Percentiles rank a stretch among this genome's conserved stretches.
Conservation (phyloP, 2,797 vertebrate species). For the Rhabdomys pumilio region DNA sequence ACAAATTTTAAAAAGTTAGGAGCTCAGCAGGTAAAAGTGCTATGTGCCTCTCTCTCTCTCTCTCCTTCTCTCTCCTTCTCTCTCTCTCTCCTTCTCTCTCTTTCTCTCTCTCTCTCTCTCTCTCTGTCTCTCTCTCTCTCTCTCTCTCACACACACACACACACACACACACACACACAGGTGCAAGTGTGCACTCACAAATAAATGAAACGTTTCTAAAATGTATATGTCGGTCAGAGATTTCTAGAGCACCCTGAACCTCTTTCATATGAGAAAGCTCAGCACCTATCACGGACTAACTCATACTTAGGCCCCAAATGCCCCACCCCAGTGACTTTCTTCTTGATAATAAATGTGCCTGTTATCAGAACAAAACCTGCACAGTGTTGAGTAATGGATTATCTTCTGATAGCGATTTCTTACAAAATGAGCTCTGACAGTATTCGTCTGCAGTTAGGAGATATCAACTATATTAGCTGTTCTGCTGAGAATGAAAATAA, state of each 20-base stretch:
- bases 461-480: conserved; percentile 30
- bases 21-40: background rate
- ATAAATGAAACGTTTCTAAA: background rate
- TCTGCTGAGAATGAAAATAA: conserved; percentile 47
- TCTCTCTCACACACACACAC: background rate
- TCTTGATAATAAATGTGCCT: conserved; percentile 67
- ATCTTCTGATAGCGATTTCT: conserved; percentile 70
- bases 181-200: background rate
- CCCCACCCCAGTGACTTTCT: conserved; percentile 18
- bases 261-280: background rate
- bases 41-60: too few relatives aligned
- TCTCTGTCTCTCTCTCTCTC: too few relatives aligned
- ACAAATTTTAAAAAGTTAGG: conserved; percentile 48
- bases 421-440: conserved; percentile 73
- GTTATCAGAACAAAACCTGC: conserved; percentile 59
- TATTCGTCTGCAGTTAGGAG: conserved; percentile 66
- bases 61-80: too few relatives aligned
- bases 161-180: background rate
- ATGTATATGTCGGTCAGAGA: background rate
- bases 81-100: too few relatives aligned
- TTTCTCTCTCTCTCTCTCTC: too few relatives aligned
- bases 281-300: conserved; percentile 39
- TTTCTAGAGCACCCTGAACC: conserved; percentile 17
- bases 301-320: background rate
- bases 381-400: conserved; percentile 71